These are phyloP conservation scores for Gambelia wislizenii DNA, from an alignment of 2,797 vertebrate genomes.

Conservation along the genomic window DNA sequence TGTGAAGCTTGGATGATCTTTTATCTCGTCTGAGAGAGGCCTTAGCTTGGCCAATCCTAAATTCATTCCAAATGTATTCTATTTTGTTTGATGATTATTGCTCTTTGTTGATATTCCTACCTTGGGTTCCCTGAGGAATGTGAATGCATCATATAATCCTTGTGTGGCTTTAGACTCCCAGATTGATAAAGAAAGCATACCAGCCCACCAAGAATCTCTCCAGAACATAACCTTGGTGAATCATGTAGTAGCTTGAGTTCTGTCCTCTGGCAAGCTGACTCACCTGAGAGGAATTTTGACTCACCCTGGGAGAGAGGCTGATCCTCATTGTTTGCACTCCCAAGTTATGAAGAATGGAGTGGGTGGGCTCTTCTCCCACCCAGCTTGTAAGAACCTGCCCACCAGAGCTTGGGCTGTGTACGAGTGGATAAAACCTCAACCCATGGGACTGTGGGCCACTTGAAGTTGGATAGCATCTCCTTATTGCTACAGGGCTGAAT, in stretches of 20 bases:
- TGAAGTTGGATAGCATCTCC: background rate
- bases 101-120: background rate
- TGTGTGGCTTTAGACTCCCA: background rate
- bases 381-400: background rate
- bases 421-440: background rate
- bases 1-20: background rate
- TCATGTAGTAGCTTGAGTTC: background rate
- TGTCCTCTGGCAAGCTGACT: background rate
- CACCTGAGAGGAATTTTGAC: background rate
- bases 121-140: constrained; percentile 2
- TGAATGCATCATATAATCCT: background rate
- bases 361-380: background rate
- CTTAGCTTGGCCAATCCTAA: too few relatives aligned
- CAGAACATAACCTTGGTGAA: background rate
- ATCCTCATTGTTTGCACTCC: background rate
- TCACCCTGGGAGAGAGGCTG: background rate
- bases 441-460: background rate
- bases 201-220: background rate
- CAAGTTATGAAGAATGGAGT: background rate
- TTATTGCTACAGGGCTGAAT: background rate
- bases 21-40: too few relatives aligned
- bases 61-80: background rate
- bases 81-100: background rate
- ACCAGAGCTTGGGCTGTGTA: background rate
- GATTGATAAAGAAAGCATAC: background rate